phyloP scores from a whole-genome alignment of 2,113 vertebrate species.

The Prunella himalayana region DNA sequence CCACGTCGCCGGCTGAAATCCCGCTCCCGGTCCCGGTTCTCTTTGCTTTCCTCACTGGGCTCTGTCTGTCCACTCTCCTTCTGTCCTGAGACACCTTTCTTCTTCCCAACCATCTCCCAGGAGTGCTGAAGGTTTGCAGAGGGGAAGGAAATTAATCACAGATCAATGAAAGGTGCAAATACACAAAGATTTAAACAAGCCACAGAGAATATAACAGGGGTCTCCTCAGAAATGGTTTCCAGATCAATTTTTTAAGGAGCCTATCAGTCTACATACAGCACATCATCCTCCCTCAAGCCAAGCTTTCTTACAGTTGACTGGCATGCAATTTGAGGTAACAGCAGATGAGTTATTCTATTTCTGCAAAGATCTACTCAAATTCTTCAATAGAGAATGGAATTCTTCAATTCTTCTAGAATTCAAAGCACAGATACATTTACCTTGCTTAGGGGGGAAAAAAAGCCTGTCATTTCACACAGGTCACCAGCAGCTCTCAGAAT shows the following conservation, averaged over 20 bases:
- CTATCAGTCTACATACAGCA: too few species aligned
- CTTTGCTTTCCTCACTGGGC: constrained; percentile 89
- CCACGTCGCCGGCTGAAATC: constrained; percentile 89
- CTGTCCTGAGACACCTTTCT: constrained; percentile 92
- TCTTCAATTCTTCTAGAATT: neutral
- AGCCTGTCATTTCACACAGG: neutral
- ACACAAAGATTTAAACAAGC: neutral
- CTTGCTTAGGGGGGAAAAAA: neutral
- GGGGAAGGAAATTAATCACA: neutral
- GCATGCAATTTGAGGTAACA: neutral
- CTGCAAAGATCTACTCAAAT: neutral
- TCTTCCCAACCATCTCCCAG: constrained; percentile 99
- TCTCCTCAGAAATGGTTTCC: neutral
- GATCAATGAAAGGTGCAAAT: neutral
- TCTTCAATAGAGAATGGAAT: neutral
- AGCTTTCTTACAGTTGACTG: neutral
- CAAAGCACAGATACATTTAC: neutral
- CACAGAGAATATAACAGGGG: neutral
- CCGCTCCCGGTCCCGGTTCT: constrained; percentile 89
- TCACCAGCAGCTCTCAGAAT: neutral
- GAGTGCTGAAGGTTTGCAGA: constrained; percentile 79
- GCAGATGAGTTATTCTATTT: neutral
- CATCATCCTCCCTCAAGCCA: neutral
- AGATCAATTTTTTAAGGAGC: neutral
- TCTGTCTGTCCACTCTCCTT: constrained; percentile 89